A percentile compares a stretch with the other conserved stretches of the same genome.
phyloP scores from a whole-genome alignment of 1,140 invertebrate species.

The Nasonia giraulti region DNA sequence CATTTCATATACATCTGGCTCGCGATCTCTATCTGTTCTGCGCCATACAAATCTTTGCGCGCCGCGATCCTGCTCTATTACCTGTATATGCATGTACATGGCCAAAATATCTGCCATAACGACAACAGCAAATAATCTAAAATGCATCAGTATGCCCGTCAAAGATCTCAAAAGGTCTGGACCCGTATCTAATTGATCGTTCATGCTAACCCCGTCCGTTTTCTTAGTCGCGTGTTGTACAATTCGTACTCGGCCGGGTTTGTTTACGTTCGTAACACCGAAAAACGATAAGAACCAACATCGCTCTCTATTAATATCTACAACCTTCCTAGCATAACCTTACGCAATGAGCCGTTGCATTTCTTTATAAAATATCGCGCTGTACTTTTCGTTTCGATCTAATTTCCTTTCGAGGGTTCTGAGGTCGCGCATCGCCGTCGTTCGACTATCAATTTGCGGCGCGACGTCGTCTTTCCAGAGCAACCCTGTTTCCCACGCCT shows the following conservation, averaged over 20 bases:
- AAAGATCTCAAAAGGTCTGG: conserved; percentile 56
- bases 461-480: conserved; percentile 52
- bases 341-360: too few species aligned
- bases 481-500: conserved; percentile 46
- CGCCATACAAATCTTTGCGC: conserved; percentile 61
- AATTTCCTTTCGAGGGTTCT: too few species aligned
- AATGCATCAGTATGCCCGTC: conserved; percentile 59
- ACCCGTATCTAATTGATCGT: too few species aligned
- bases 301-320: too few species aligned
- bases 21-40: conserved; percentile 26
- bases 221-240: too few species aligned
- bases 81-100: conserved; percentile 65
- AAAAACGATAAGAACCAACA: too few species aligned
- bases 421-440: too few species aligned
- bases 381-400: too few species aligned
- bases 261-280: conserved; percentile 55
- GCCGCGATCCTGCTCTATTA: neutral
- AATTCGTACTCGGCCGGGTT: too few species aligned
- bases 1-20: conserved; percentile 58
- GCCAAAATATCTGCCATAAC: conserved; percentile 62
- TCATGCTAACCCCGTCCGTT: too few species aligned
- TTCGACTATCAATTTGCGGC: neutral
- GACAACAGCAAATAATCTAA: conserved; percentile 56
- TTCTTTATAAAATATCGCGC: too few species aligned
- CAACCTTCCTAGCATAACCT: too few species aligned